Base-by-base conservation (phyloP, 2,113 vertebrate genomes). In the Paratilapia polleni region DNA sequence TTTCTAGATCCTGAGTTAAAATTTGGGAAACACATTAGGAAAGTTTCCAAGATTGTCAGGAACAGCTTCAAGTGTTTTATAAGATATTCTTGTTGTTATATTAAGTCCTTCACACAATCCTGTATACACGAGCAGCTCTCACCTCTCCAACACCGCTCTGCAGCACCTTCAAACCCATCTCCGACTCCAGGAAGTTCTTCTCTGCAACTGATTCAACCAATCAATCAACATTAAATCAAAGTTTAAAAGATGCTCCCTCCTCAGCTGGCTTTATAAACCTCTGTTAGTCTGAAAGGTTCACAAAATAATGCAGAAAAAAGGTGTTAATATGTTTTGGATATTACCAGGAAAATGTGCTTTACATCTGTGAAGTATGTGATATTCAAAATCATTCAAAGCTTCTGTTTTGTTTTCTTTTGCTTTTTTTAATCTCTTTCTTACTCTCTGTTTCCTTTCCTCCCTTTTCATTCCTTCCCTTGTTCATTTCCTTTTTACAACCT, bases 61-160 rank as follows among this genome's bases (percentile, higher is more conserved):
- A 8, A 7, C 4, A 31, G 28, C 38, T 12, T 41, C 11, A 43
- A 47, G 8, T 47, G 43, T 47, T 15, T 47, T 47, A 47, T 47
- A 47, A 15, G 43, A 47, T 15, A 15, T 47, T 15, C 4, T 36
- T 36, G 6, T 36, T 36, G 6, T 7, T 36, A 36, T 36, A 8
- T 36, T 36, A 7, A 6, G 36, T 7, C 8, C 36, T 36, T 36
- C 36, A 36, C 36, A 36, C 36, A 36, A 36, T 36, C 36, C 36
- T 36, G 36, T 7, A 47, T 47, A 5, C 17, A 54, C 17, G 17
- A 56, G 54, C 54, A n/a, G 47, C 26, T 8, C 26, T 22, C 80
- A 91, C 98, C 98, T 98, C 96, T 87, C 97, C 97, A 10, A 96
- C 96, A 19, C 97, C 97, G 3, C 96, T 95, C 93, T 98, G 98